A percentile compares a stretch with the other conserved stretches of the same genome.
Conservation (phyloP, 1,140 invertebrate species). For the Diuraphis noxia region DNA sequence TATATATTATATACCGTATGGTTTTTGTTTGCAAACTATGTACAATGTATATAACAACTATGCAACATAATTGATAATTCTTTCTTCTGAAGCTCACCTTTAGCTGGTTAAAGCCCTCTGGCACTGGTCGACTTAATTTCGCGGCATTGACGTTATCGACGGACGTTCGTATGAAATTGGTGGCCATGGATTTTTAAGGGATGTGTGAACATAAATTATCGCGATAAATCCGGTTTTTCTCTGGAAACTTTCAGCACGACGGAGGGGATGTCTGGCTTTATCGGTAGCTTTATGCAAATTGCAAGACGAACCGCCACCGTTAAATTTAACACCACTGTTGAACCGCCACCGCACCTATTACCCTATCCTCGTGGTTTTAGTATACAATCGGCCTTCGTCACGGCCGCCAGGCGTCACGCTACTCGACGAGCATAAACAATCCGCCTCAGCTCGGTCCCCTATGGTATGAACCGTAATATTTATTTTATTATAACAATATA, state of each 20-base stretch:
- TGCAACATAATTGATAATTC: background rate
- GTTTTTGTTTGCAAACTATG: background rate
- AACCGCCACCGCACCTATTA: background rate
- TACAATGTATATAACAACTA: background rate
- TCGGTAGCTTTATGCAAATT: slow-evolving; percentile 50
- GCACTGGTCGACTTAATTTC: background rate
- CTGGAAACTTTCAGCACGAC: background rate
- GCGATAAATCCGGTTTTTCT: background rate
- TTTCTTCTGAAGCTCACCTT: background rate
- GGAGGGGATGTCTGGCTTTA: slow-evolving; percentile 37
- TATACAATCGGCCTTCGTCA: slow-evolving; percentile 27
- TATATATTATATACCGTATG: background rate
- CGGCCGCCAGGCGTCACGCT: slow-evolving; percentile 30
- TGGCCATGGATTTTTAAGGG: background rate
- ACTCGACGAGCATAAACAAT: slow-evolving; percentile 14
- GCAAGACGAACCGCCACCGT: background rate
- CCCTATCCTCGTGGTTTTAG: too few relatives aligned
- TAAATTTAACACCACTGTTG: background rate
- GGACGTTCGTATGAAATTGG: background rate
- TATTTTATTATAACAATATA: background rate
- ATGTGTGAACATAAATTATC: slow-evolving; percentile 22
- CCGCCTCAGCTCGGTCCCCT: background rate
- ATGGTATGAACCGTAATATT: background rate
- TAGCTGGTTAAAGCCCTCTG: background rate
- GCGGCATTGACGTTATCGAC: background rate